Evolutionary conservation across 2,113 vertebrate genomes (phyloP).

Genomic region (Vimba vimba): DNA sequence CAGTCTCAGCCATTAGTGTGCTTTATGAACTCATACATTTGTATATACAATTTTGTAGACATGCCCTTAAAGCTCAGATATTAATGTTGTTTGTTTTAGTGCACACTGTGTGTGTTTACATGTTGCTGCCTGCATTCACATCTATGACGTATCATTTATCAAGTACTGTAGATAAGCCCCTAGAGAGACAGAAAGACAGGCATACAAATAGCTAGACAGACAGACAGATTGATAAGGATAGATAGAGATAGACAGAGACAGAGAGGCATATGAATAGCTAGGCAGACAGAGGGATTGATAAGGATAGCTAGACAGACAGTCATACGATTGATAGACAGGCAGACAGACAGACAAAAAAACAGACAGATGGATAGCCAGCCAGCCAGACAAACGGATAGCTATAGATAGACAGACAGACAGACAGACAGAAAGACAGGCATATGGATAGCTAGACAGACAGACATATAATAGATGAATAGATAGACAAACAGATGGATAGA

Average conservation of each 20-base stretch:
- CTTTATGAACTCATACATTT: background rate
- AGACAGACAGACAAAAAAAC: background rate
- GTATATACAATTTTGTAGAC: slow-evolving; percentile 6
- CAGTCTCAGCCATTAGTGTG: slow-evolving; percentile 10
- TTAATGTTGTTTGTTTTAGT: background rate
- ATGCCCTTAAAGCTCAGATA: background rate
- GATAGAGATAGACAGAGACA: background rate
- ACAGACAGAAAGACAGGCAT: background rate
- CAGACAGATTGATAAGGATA: background rate
- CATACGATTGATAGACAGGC: too few species aligned
- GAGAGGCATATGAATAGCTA: too few species aligned
- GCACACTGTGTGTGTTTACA: background rate
- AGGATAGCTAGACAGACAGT: background rate
- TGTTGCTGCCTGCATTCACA: background rate
- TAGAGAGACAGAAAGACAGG: background rate
- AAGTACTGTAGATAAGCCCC: background rate
- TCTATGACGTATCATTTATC: background rate
- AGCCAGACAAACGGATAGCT: background rate
- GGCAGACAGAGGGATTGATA: background rate
- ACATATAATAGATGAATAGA: too few species aligned
- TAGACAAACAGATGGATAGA: background rate
- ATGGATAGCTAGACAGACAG: background rate
- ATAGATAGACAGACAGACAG: background rate
- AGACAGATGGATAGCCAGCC: background rate
- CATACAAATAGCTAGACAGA: background rate